Base-by-base conservation (phyloP, 1,140 invertebrate species). In the Lasioglossum baleicum region DNA sequence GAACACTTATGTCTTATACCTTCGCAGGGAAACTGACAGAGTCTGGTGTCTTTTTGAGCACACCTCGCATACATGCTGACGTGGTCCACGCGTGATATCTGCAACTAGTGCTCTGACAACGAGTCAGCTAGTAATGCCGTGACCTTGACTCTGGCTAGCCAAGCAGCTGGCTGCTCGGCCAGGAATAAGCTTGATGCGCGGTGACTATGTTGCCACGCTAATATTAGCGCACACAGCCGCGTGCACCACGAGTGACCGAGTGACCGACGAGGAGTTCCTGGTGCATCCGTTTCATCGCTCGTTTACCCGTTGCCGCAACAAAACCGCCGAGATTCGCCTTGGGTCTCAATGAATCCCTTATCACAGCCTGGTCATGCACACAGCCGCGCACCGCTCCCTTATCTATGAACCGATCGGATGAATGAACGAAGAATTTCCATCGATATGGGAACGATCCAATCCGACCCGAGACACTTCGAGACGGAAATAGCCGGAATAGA, bases 71-170 rank as follows among this genome's bases (percentile, higher is more conserved):
- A 35, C 35, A 35, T 35, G 35, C 13, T 5, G 3, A 2, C n/a
- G 63, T 64, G 68, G 75, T 35, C 26, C 53, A 65, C 81, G 64
- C 68, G 58, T 58, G 75, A 85, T 82, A 86, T 73, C 63, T 70
- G 81, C 83, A 63, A 67, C 51, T 83, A 71, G 60, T 56, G 51
- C 69, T 75, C 73, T 64, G 75, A 78, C 80, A 83, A 83, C 75
- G 73, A 80, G 76, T 82, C 15, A 78, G 65, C 69, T 89, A 83
- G 89, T 91, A 91, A 91, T 90, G 83, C 86, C 85, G 71, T 91
- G 90, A 91, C 91, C 91, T 92, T 92, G 91, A 92, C 91, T 92
- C 90, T 92, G 91, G 91, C 83, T 88, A 90, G 89, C 86, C 87
- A 83, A 90, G 88, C 90, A 90, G 90, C 90, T 90, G 85, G 87